Conservation (phyloP, 2,888 invertebrate species). For the Cheilosia variabilis region DNA sequence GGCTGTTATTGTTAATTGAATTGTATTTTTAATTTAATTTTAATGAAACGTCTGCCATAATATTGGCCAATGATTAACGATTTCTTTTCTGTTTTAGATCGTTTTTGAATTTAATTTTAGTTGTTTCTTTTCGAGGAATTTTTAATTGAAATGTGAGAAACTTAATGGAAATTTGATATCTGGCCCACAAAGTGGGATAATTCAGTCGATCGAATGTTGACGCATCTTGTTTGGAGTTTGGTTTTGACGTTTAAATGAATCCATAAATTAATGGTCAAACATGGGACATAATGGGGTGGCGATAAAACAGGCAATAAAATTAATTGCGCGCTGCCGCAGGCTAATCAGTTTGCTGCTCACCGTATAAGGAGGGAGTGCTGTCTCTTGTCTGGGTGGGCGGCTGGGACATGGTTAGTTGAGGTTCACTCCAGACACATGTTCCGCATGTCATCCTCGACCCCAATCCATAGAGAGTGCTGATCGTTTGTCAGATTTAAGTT, state of each 20-base stretch:
- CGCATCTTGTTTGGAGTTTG: conserved; percentile 12
- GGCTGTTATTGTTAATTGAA: conserved; percentile 71
- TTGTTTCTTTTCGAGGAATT: neutral
- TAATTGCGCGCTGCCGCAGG: conserved; percentile 14
- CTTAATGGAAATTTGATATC: conserved; percentile 63
- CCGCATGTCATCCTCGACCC: neutral
- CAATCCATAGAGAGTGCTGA: neutral
- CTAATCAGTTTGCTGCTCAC: neutral
- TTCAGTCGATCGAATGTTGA: neutral
- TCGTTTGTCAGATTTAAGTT: conserved; percentile 5
- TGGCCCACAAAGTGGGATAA: neutral
- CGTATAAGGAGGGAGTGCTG: neutral
- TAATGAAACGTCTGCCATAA: conserved; percentile 69
- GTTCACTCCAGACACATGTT: no score
- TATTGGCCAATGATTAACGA: conserved; percentile 64
- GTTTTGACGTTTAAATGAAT: conserved; percentile 25
- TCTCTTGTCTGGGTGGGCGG: neutral
- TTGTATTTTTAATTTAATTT: conserved; percentile 73
- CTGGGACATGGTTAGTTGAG: neutral
- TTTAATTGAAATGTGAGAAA: conserved; percentile 53
- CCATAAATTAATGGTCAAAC: conserved; percentile 50
- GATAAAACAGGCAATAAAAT: conserved; percentile 3
- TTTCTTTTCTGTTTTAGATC: conserved; percentile 43
- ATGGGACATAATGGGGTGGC: conserved; percentile 29
- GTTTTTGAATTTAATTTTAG: neutral